Percentiles rank a stretch among this genome's conserved stretches.
Conservation (phyloP, 2,888 invertebrate species). For the Anagyrus pseudococci region DNA sequence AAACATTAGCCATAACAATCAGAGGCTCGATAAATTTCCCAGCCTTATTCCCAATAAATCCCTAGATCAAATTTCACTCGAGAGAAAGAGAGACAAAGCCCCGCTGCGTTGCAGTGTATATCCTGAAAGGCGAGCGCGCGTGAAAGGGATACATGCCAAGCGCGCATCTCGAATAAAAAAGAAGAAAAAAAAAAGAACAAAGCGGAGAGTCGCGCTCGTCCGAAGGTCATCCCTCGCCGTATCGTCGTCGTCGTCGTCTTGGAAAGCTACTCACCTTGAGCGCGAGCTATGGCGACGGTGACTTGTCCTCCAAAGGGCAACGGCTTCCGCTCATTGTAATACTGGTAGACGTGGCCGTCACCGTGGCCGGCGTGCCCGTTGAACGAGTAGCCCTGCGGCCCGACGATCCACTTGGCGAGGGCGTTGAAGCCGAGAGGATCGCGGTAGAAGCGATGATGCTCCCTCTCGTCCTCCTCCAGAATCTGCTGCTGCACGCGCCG, state of each 20-base stretch:
- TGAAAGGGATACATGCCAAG: neutral
- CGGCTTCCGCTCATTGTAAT: conserved; percentile 24
- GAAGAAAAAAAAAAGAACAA: neutral
- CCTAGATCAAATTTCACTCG: too few species aligned
- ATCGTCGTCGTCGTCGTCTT: too few species aligned
- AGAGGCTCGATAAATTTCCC: too few species aligned
- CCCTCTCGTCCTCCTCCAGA: conserved; percentile 32
- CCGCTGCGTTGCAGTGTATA: too few species aligned
- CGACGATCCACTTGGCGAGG: conserved; percentile 41
- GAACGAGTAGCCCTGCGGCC: conserved; percentile 8
- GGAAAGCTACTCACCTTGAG: conserved; percentile 31
- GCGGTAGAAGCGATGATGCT: conserved; percentile 34
- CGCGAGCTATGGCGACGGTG: neutral
- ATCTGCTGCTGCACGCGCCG: conserved; percentile 28
- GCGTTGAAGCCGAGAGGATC: conserved; percentile 48
- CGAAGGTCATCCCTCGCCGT: neutral
- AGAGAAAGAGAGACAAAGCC: too few species aligned
- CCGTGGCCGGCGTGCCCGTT: conserved; percentile 33
- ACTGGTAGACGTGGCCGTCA: conserved; percentile 37
- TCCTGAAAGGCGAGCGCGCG: too few species aligned
- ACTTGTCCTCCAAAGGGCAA: conserved; percentile 31
- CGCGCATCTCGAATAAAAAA: neutral
- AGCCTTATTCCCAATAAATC: too few species aligned
- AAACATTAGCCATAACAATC: too few species aligned
- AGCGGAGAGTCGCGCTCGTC: neutral